Evolutionary conservation across 1,140 invertebrate genomes (phyloP).

Genomic region (Trichoplusia ni): DNA sequence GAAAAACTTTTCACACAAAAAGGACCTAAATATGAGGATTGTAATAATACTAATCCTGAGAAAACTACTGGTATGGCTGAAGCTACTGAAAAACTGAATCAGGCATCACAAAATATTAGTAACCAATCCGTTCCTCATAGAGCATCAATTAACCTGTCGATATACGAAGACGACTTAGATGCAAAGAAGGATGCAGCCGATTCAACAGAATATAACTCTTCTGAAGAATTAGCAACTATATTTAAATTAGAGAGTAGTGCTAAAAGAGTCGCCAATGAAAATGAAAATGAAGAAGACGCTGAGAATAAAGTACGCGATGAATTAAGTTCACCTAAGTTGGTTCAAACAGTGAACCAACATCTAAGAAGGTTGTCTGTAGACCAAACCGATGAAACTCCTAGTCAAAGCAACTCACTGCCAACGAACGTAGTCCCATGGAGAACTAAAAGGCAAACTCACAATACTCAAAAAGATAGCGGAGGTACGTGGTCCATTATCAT

Average conservation of each 20-base stretch:
- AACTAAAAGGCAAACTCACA: constrained; percentile 67
- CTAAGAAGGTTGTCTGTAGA: constrained; percentile 72
- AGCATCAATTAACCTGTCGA: constrained; percentile 61
- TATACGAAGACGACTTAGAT: constrained; percentile 73
- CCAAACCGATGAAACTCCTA: constrained; percentile 59
- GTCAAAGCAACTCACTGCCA: constrained; percentile 72
- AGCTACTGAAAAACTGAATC: constrained; percentile 81
- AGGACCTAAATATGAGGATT: constrained; percentile 41
- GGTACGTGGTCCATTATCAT: constrained; percentile 75
- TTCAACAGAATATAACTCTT: constrained; percentile 83
- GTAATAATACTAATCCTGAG: constrained; percentile 36
- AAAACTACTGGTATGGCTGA: constrained; percentile 71
- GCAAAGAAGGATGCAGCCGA: constrained; percentile 71
- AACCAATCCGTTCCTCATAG: constrained; percentile 60
- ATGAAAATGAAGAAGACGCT: constrained; percentile 46
- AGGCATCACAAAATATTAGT: constrained; percentile 70
- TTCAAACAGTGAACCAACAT: constrained; percentile 76
- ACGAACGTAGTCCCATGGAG: constrained; percentile 70
- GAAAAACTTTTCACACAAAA: constrained; percentile 75
- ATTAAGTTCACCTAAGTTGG: constrained; percentile 76
- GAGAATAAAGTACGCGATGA: constrained; percentile 58
- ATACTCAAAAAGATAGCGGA: constrained; percentile 73
- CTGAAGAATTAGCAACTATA: constrained; percentile 83
- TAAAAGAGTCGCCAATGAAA: constrained; percentile 40
- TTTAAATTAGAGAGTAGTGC: constrained; percentile 74